phyloP scores from a whole-genome alignment of 2,797 vertebrate species.

The Simalia tracyae region DNA sequence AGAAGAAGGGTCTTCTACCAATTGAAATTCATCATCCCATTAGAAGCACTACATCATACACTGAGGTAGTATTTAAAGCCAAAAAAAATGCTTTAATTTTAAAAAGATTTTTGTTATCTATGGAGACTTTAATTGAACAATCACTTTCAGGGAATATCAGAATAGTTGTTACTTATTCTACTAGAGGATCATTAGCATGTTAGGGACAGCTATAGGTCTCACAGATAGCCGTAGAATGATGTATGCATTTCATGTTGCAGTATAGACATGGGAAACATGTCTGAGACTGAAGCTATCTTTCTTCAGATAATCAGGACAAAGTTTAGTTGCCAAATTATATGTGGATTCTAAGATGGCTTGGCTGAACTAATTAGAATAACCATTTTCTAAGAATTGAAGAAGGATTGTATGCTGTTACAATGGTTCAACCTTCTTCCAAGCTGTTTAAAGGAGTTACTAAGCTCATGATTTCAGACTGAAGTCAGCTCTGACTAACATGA shows the following conservation, averaged over 20 bases:
- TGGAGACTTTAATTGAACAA: conserved; percentile 14
- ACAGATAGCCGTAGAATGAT: neutral
- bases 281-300: conserved; percentile 13
- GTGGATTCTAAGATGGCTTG: conserved; percentile 31
- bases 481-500: conserved; percentile 54
- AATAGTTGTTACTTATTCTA: conserved; percentile 6
- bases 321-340: conserved; percentile 26
- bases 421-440: conserved; percentile 67
- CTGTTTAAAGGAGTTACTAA: conserved; percentile 52
- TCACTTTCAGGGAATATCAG: neutral
- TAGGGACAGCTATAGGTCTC: fast-evolving
- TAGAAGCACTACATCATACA: neutral
- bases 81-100: conserved; percentile 3
- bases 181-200: neutral
- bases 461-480: conserved; percentile 58
- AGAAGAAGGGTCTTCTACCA: neutral
- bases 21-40: neutral
- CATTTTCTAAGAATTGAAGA: conserved; percentile 53
- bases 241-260: neutral
- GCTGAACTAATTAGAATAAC: conserved; percentile 43
- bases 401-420: conserved; percentile 67
- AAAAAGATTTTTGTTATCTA: conserved; percentile 1
- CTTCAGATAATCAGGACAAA: neutral
- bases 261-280: neutral
- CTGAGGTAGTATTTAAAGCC: neutral